Conservation (phyloP, 2,113 vertebrate species). For the Nipponia nippon region DNA sequence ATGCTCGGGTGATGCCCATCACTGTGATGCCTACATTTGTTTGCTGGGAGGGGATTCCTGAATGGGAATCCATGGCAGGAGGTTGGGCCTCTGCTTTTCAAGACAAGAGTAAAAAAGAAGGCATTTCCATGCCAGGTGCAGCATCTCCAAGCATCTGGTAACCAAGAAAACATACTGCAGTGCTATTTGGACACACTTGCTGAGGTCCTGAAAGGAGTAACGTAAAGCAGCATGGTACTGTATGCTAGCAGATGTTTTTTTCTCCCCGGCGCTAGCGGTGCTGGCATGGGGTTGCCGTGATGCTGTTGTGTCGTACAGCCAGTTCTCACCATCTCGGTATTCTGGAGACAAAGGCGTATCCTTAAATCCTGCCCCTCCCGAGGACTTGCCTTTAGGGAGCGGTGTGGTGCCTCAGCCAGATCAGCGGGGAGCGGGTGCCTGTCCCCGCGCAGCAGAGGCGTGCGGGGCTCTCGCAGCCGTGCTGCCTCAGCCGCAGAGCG, state of each 20-base stretch:
- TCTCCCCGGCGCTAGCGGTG: background rate
- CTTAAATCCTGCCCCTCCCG: background rate
- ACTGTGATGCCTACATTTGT: background rate
- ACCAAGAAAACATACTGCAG: background rate
- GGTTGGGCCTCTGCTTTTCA: background rate
- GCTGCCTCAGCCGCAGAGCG: background rate
- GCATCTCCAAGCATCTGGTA: background rate
- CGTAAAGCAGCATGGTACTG: background rate
- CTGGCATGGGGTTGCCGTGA: background rate
- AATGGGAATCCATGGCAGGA: background rate
- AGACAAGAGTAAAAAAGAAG: background rate
- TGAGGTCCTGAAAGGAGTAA: background rate
- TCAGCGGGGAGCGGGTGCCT: rapidly evolving
- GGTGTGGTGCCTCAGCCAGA: background rate
- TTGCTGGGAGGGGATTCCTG: background rate
- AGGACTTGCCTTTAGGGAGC: background rate
- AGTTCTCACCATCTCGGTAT: background rate
- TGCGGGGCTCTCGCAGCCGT: rapidly evolving
- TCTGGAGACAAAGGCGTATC: background rate
- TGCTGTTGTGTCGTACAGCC: rapidly evolving
- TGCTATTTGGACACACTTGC: background rate
- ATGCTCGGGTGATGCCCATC: background rate
- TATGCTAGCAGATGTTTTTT: background rate
- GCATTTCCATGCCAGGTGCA: background rate
- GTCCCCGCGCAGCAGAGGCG: rapidly evolving